These are phyloP conservation scores for Spilarctia lutea DNA, from an alignment of 2,888 invertebrate genomes.

Conservation along the genomic window DNA sequence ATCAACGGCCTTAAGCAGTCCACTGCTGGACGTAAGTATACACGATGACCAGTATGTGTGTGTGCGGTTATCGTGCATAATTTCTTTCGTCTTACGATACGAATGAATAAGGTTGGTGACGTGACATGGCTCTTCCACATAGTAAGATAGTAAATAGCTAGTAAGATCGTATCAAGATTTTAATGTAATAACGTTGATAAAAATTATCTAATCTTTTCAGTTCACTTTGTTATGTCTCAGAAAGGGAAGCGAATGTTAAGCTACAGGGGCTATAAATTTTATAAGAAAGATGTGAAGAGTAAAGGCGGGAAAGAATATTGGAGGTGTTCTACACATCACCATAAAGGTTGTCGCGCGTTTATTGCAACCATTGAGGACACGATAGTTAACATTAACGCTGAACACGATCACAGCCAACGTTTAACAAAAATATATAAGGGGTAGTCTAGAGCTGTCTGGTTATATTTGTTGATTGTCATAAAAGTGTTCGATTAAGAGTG, in stretches of 20 bases:
- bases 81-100: no score
- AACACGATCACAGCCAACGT: conserved; percentile 7
- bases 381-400: background rate
- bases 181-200: background rate
- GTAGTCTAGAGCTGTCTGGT: background rate
- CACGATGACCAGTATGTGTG: no score
- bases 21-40: no score
- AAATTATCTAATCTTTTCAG: conserved; percentile 9
- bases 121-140: no score
- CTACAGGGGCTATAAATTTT: conserved; percentile 10
- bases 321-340: conserved; percentile 14
- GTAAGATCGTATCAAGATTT: background rate
- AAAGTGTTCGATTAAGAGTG: background rate
- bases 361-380: background rate
- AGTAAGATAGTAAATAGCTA: no score
- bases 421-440: background rate
- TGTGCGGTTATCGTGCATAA: no score
- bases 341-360: conserved; percentile 12
- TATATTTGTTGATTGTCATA: background rate
- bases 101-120: no score
- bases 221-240: conserved; percentile 5
- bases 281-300: conserved; percentile 1
- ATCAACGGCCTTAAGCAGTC: no score
- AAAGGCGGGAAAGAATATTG: background rate
- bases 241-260: conserved; percentile 7